Percentiles rank a stretch among this genome's conserved stretches.
These are phyloP conservation scores for Hedya salicella DNA, from an alignment of 2,888 invertebrate genomes.

Conservation along the genomic window DNA sequence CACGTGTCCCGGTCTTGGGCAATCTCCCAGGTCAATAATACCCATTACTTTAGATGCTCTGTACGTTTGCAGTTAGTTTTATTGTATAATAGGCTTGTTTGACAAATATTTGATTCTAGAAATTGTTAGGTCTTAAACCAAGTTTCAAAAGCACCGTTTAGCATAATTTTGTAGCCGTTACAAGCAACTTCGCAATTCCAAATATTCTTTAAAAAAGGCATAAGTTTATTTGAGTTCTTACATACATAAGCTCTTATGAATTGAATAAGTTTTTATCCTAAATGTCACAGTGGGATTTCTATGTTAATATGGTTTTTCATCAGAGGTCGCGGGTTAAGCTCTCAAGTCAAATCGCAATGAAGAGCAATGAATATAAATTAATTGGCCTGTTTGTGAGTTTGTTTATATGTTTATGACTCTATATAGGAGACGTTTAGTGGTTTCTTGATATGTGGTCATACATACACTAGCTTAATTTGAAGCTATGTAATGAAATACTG, in stretches of 20 bases:
- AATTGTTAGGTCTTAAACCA: conserved; percentile 17
- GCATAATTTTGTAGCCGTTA: conserved; percentile 14
- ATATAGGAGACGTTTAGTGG: conserved; percentile 9
- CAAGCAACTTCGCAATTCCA: conserved; percentile 6
- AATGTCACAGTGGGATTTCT: conserved; percentile 35
- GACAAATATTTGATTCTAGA: conserved; percentile 2
- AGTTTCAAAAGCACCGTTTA: conserved; percentile 2
- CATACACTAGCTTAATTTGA: background rate
- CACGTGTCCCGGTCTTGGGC: no score
- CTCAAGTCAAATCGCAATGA: conserved; percentile 25
- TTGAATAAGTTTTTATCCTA: conserved; percentile 11
- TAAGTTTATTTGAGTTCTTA: background rate
- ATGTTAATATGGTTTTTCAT: conserved; percentile 37
- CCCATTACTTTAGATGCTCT: background rate
- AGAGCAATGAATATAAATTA: conserved; percentile 33
- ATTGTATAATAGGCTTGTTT: background rate
- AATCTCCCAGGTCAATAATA: background rate
- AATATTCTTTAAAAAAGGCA: background rate
- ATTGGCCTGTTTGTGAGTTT: conserved; percentile 25
- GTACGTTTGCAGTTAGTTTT: background rate
- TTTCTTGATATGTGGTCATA: background rate
- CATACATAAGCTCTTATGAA: background rate
- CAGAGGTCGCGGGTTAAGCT: conserved; percentile 26
- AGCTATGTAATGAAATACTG: conserved; percentile 7
- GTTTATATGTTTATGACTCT: conserved; percentile 33